phyloP scores from a whole-genome alignment of 2,113 vertebrate genomes.

The Camelus bactrianus region DNA sequence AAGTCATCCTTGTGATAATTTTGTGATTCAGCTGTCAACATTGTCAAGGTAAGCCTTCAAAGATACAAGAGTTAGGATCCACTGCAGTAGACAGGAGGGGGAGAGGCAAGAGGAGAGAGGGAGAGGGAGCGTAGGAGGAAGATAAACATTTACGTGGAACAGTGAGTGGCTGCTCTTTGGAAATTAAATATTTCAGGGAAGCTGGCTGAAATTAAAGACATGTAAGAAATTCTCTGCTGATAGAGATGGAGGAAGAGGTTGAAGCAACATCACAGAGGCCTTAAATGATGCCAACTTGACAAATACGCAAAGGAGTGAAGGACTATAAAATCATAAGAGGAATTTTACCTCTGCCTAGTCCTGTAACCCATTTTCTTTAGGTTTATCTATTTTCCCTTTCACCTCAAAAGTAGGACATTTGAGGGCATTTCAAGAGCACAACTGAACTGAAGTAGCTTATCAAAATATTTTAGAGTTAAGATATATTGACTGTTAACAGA shows the following conservation, averaged over 20 bases:
- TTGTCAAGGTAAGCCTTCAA: not conserved
- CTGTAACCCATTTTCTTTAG: not conserved
- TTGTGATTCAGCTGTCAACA: not conserved
- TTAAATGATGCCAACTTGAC: not conserved
- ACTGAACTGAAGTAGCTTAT: not conserved
- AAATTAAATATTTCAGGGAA: not conserved
- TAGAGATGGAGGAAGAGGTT: not conserved
- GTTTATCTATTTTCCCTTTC: constrained; percentile 3
- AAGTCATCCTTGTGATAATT: not conserved
- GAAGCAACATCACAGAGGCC: not conserved
- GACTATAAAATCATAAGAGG: not conserved
- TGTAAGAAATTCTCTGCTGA: not conserved
- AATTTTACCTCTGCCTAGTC: not conserved
- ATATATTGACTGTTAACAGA: not conserved
- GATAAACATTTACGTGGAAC: not conserved
- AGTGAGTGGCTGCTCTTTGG: not conserved
- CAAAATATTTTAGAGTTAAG: constrained; percentile 28
- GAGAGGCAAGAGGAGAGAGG: not conserved
- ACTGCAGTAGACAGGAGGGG: not conserved
- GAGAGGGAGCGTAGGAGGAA: not conserved
- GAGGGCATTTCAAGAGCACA: constrained; percentile 12
- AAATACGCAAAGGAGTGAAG: not conserved
- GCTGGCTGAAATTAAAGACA: not conserved
- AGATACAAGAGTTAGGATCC: not conserved
- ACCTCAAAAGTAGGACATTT: constrained; percentile 2